These are phyloP conservation scores for Conger conger DNA, from an alignment of 2,113 vertebrate genomes.

Conservation along the genomic window DNA sequence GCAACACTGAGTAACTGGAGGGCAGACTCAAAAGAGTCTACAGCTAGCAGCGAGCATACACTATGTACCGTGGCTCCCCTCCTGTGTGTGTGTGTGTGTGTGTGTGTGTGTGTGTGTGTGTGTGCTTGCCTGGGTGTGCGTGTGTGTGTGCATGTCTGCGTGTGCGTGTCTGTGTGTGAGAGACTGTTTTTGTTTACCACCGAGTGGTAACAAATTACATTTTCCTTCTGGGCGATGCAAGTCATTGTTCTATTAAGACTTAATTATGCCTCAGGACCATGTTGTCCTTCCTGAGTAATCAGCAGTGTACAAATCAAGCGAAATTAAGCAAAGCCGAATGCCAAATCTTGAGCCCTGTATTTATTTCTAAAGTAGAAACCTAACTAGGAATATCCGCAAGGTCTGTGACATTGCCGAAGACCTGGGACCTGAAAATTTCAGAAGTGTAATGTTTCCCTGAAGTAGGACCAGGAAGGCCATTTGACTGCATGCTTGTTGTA, in stretches of 20 bases:
- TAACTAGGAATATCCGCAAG: neutral
- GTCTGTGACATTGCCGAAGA: neutral
- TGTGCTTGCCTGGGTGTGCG: neutral
- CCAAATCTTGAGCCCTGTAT: neutral
- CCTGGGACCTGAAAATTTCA: neutral
- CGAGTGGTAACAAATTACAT: neutral
- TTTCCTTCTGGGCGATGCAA: slow-evolving; percentile 3
- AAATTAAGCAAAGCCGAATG: slow-evolving; percentile 20
- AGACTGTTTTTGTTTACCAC: neutral
- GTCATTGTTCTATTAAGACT: slow-evolving; percentile 3
- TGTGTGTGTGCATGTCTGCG: neutral
- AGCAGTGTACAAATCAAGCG: neutral
- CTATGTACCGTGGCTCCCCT: no score
- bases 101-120: no score
- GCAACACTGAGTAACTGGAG: neutral
- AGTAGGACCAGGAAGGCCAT: neutral
- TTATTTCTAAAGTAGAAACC: neutral
- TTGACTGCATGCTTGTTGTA: slow-evolving; percentile 16
- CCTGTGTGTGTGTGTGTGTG: no score
- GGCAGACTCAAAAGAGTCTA: neutral
- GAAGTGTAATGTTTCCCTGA: neutral
- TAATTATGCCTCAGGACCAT: slow-evolving; percentile 13
- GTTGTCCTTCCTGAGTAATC: slow-evolving; percentile 23
- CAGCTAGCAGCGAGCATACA: neutral
- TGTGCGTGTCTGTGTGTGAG: neutral